A percentile compares a stretch with the other conserved stretches of the same genome.
Conservation (phyloP, 2,797 vertebrate species). For the Onychomys leucogaster region DNA sequence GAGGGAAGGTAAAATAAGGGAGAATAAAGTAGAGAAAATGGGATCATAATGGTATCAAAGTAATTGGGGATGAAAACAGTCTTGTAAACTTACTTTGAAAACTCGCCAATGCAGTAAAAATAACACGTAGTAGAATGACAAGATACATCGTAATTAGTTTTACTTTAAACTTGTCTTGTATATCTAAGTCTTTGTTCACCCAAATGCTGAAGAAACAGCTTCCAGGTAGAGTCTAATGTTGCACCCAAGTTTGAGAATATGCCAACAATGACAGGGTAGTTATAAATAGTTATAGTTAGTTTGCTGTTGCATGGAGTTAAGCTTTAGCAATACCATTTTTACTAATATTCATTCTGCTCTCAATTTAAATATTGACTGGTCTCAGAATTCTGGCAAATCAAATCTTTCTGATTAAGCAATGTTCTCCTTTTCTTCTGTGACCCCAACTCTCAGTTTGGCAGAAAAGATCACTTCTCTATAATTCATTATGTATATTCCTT, state of each 20-base stretch:
- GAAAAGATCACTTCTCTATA: constrained; percentile 9
- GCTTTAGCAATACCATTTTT: constrained; percentile 42
- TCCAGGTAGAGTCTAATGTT: not conserved
- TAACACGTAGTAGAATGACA: not conserved
- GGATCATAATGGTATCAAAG: not conserved
- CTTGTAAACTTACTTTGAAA: constrained; percentile 40
- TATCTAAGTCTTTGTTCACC: constrained; percentile 33
- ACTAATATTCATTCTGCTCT: constrained; percentile 32
- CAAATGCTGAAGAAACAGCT: constrained; percentile 22
- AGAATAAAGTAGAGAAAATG: constrained; percentile 30
- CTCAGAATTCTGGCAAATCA: constrained; percentile 27
- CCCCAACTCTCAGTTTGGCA: not conserved
- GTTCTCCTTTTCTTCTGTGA: not conserved
- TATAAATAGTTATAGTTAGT: constrained; percentile 36
- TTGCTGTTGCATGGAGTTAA: constrained; percentile 18
- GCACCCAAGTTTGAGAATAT: not conserved
- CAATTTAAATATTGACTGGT: constrained; percentile 32
- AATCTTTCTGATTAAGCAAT: constrained; percentile 17
- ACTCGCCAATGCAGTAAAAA: constrained; percentile 52
- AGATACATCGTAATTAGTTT: constrained; percentile 24
- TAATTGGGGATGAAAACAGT: constrained; percentile 45
- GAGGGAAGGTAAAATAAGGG: not conserved
- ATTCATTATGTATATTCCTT: constrained; percentile 8
- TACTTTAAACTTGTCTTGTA: constrained; percentile 41
- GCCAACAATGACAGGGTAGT: not conserved